Evolutionary conservation across 2,888 invertebrate species (phyloP), one percentile per base, ranked within the genome.

Genomic region (Anagyrus pseudococci): DNA sequence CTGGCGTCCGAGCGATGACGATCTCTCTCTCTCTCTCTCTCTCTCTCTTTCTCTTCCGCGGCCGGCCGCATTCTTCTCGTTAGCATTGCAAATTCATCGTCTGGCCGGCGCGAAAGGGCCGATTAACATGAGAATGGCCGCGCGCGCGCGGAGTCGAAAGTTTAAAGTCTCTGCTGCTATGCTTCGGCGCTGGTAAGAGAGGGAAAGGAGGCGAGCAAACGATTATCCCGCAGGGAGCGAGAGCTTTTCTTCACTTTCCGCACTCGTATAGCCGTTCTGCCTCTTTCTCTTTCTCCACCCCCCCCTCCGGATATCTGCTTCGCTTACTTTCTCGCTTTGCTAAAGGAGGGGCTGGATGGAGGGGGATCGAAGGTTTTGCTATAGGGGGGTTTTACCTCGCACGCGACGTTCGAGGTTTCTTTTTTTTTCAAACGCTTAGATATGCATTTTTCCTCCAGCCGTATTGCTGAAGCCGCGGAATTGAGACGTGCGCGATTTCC

Each of bases 111-210:
- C 17, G 29, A 60, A 58, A 66, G 29, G 60, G 57, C 62, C 58
- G 58, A 69, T 69, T 71, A 71, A 68, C 69, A 71, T 71, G 63
- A 70, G 67, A 71, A 70, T 70, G 62, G 65, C 62, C 63, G n/a
- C n/a, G n/a, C n/a, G n/a, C n/a, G n/a, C n/a, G n/a, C n/a, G n/a
- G n/a, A n/a, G n/a, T n/a, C n/a, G n/a, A n/a, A n/a, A n/a, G n/a
- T n/a, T n/a, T n/a, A n/a, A n/a, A n/a, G n/a, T n/a, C n/a, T n/a
- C n/a, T n/a, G n/a, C n/a, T n/a, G n/a, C n/a, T n/a, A n/a, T n/a
- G n/a, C n/a, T n/a, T n/a, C n/a, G n/a, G n/a, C 55, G 20, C 7
- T 37, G 29, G n/a, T 6, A 25, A n/a, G 20, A 25, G 22, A 22
- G 26, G 20, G 29, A 26, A 25, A 26, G 4, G n/a, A 13, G 15